These are phyloP conservation scores for Pterostichus niger DNA, from an alignment of 2,888 invertebrate species.

Conservation along the genomic window DNA sequence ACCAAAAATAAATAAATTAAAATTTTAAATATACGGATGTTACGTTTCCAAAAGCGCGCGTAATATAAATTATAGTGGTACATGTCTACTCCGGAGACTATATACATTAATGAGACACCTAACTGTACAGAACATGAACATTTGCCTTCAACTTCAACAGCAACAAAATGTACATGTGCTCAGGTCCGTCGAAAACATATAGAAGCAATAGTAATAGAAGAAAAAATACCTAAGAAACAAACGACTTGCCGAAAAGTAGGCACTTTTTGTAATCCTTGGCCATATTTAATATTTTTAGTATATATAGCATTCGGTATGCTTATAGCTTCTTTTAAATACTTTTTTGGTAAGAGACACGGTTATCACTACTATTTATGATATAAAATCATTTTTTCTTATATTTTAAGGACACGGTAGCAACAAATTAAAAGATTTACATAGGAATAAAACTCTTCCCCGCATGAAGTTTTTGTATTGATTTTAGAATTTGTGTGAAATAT, in stretches of 20 bases:
- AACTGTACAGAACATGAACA: background rate
- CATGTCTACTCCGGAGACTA: background rate
- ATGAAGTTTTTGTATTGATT: too few species aligned
- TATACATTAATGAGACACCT: background rate
- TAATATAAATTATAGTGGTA: conserved; percentile 3
- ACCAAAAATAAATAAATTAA: background rate
- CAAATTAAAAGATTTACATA: background rate
- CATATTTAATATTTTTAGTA: conserved; percentile 38
- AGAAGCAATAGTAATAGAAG: conserved; percentile 15
- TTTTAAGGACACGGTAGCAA: background rate
- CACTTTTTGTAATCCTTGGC: conserved; percentile 17
- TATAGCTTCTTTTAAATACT: conserved; percentile 36
- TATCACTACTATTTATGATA: background rate
- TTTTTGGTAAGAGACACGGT: conserved; percentile 39
- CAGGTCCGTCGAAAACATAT: background rate
- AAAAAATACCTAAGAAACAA: background rate
- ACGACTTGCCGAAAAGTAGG: background rate
- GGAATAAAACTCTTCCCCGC: too few species aligned
- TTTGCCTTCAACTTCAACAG: conserved; percentile 53
- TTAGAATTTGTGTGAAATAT: too few species aligned
- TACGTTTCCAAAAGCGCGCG: conserved; percentile 8
- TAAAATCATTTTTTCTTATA: too few species aligned
- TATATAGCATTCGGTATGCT: conserved; percentile 31
- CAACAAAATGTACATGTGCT: conserved; percentile 4
- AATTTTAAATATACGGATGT: background rate